These are phyloP conservation scores for Kryptolebias marmoratus DNA, from an alignment of 2,113 vertebrate genomes.

Conservation along the genomic window DNA sequence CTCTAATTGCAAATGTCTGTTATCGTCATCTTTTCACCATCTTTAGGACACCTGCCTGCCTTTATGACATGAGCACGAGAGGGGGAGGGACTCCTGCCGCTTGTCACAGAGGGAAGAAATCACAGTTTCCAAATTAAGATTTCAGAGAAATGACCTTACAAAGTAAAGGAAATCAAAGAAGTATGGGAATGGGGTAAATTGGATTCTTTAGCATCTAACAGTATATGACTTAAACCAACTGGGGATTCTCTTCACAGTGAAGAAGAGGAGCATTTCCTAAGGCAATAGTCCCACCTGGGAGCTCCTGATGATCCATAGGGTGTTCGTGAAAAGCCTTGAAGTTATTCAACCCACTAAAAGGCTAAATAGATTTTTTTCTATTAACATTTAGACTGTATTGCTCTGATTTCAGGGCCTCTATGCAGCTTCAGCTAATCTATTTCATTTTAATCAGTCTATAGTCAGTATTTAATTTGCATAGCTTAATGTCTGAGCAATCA, in stretches of 20 bases:
- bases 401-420: slow-evolving; percentile 71
- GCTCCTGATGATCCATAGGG: slow-evolving; percentile 76
- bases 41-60: slow-evolving; percentile 72
- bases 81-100: slow-evolving; percentile 47
- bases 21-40: slow-evolving; percentile 49
- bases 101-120: slow-evolving; percentile 74
- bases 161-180: slow-evolving; percentile 81
- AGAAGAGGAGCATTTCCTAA: slow-evolving; percentile 81
- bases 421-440: slow-evolving; percentile 74
- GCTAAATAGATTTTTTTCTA: slow-evolving; percentile 88
- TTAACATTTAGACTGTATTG: slow-evolving; percentile 81
- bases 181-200: slow-evolving; percentile 80
- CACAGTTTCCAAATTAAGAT: slow-evolving; percentile 81
- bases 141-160: slow-evolving; percentile 81
- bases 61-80: slow-evolving; percentile 56
- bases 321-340: slow-evolving; percentile 82
- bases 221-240: slow-evolving; percentile 83
- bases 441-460: slow-evolving; percentile 73
- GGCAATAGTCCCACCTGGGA: slow-evolving; percentile 81
- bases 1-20: slow-evolving; percentile 74
- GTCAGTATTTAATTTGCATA: slow-evolving; percentile 80
- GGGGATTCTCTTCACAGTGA: slow-evolving; percentile 79
- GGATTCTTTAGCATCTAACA: slow-evolving; percentile 79
- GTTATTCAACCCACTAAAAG: slow-evolving; percentile 85
- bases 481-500: slow-evolving; percentile 51